Evolutionary conservation across 2,888 invertebrate species (phyloP).

Genomic region (Allygus modestus): DNA sequence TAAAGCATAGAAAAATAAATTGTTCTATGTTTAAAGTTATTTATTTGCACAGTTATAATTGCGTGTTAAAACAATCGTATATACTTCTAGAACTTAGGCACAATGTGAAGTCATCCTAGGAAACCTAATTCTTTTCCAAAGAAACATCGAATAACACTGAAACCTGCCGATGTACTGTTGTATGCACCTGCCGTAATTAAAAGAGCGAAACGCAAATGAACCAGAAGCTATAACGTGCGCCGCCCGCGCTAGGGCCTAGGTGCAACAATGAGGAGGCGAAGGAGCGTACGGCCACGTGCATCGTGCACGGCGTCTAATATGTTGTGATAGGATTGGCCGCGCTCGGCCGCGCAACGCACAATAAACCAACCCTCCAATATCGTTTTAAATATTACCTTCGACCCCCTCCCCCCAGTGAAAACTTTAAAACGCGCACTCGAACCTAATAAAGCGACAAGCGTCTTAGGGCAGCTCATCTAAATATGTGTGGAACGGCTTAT

Average conservation of each 20-base stretch:
- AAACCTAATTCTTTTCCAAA: too few species aligned
- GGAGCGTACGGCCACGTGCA: background rate
- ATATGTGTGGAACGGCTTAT: background rate
- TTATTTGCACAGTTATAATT: too few species aligned
- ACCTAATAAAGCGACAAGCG: slow-evolving; percentile 8
- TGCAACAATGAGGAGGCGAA: background rate
- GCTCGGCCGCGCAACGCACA: slow-evolving; percentile 8
- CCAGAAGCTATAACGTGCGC: too few species aligned
- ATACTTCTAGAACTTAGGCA: too few species aligned
- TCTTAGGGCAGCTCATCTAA: background rate
- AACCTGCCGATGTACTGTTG: too few species aligned
- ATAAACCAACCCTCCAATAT: slow-evolving; percentile 24
- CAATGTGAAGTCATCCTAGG: too few species aligned
- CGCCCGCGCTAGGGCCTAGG: background rate
- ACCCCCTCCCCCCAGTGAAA: background rate
- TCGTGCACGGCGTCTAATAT: slow-evolving; percentile 12
- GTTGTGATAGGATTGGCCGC: background rate
- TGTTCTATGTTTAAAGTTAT: too few species aligned
- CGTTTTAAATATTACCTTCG: slow-evolving; percentile 29
- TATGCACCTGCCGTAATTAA: too few species aligned
- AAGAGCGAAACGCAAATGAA: too few species aligned
- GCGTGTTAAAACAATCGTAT: too few species aligned
- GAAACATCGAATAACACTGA: too few species aligned
- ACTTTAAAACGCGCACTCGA: slow-evolving; percentile 8
- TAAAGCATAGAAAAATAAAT: too few species aligned